These are phyloP conservation scores for Calidris pygmaea DNA, from an alignment of 2,113 vertebrate genomes.

Conservation along the genomic window DNA sequence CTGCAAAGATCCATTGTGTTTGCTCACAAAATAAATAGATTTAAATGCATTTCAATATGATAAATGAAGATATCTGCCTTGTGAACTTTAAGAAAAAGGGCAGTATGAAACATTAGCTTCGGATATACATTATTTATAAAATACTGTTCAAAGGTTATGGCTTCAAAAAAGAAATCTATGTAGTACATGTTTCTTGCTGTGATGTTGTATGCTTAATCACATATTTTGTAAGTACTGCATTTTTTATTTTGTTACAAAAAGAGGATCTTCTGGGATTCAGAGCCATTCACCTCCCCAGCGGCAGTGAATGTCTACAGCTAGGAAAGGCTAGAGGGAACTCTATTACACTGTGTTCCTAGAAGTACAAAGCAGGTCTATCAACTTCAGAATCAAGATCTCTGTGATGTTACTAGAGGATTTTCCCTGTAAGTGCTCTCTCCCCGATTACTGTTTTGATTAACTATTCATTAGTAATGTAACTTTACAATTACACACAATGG, in stretches of 20 bases:
- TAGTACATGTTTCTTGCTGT: not conserved
- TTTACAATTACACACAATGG: not conserved
- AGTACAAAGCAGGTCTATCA: not conserved
- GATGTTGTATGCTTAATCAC: not conserved
- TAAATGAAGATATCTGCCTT: not conserved
- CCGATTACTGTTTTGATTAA: not conserved
- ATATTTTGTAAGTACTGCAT: not conserved
- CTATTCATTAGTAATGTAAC: not conserved
- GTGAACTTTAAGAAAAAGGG: not conserved
- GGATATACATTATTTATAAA: constrained; percentile 25
- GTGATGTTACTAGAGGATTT: not conserved
- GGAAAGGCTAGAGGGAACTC: not conserved
- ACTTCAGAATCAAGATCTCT: not conserved
- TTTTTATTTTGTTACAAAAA: not conserved
- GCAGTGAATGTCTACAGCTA: not conserved
- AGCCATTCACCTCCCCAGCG: not conserved
- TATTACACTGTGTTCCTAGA: not conserved
- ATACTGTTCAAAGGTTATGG: not conserved
- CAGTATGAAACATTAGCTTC: not conserved
- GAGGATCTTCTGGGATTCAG: not conserved
- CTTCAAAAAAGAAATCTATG: not conserved
- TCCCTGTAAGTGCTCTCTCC: not conserved
- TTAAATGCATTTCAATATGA: not conserved
- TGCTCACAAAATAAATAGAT: not conserved
- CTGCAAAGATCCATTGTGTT: not conserved